phyloP scores from a whole-genome alignment of 1,140 invertebrate species.

The Dendroctonus valens region DNA sequence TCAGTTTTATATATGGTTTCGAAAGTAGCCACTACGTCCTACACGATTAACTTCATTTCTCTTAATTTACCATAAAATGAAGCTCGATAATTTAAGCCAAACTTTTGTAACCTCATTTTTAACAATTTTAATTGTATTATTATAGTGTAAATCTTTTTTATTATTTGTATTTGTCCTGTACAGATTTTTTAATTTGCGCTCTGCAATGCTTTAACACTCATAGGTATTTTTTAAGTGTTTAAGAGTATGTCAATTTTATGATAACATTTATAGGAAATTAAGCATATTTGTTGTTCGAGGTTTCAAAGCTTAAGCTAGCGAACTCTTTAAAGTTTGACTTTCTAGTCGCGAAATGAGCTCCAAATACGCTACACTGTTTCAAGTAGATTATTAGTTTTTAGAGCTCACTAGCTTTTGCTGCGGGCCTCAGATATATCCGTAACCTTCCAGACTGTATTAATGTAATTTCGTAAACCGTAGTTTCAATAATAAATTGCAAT shows the following conservation, averaged over 20 bases:
- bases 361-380: too few relatives aligned
- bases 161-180: not conserved
- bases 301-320: not conserved
- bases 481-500: slow-evolving; percentile 22
- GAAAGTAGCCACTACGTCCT: too few relatives aligned
- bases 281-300: slow-evolving; percentile 9
- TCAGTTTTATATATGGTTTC: too few relatives aligned
- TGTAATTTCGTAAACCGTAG: slow-evolving; percentile 24
- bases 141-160: not conserved
- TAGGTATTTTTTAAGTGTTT: slow-evolving; percentile 11
- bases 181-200: not conserved
- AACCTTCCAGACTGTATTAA: slow-evolving; percentile 28
- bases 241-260: slow-evolving; percentile 25
- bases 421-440: slow-evolving; percentile 6
- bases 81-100: not conserved
- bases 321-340: not conserved
- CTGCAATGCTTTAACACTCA: not conserved
- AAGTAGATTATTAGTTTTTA: too few relatives aligned
- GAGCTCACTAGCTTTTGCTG: too few relatives aligned
- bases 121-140: not conserved
- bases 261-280: slow-evolving; percentile 18
- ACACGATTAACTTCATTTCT: not conserved
- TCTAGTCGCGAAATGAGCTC: too few relatives aligned
- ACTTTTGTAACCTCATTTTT: not conserved
- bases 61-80: not conserved